Evolutionary conservation across 2,797 vertebrate species (phyloP), one percentile per base, ranked within the genome.

Genomic region (Falco biarmicus): DNA sequence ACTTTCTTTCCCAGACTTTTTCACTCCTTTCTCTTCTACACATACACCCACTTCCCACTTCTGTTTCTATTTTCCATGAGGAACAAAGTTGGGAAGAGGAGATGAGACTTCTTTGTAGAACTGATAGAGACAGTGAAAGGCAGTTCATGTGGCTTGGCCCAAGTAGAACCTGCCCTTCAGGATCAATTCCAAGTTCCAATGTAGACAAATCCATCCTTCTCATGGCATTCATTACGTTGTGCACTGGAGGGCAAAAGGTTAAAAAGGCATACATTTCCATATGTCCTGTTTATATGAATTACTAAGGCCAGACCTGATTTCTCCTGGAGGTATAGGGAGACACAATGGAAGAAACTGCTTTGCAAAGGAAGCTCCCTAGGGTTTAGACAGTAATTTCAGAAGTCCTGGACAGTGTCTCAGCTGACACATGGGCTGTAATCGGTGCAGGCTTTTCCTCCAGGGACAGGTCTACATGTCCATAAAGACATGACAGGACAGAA

Each of bases 181-280:
- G 61, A 53, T 71, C 56, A 60, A 37, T 57, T 82, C 59, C 47
- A 88, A 59, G 32, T 87, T 91, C 75, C 80, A 87, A 28, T 29
- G 47, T 15, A 90, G 89, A 84, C n/a, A 84, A 87, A 84, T 74
- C 43, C 51, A 66, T 50, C 47, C 29, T 59, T 80, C 75, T 76
- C 53, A 47, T 1, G 2, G 39, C 51, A 89, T 48, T 84, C 24
- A 50, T 89, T 93, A 53, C 1, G 2, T 18, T 1, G 2, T 81
- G n/a, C 50, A 71, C 73, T 93, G 79, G 45, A 90, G 60, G 77
- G 74, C 54, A 59, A 70, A 79, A 90, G 86, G 90, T 87, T 95
- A 87, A 82, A 82, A 61, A 93, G 53, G 47, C 39, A 79, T 2
- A 0, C 10, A 82, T 94, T 96, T 93, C 81, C 51, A 77, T 92